phyloP scores from a whole-genome alignment of 2,888 invertebrate genomes.

The Eurois occulta region DNA sequence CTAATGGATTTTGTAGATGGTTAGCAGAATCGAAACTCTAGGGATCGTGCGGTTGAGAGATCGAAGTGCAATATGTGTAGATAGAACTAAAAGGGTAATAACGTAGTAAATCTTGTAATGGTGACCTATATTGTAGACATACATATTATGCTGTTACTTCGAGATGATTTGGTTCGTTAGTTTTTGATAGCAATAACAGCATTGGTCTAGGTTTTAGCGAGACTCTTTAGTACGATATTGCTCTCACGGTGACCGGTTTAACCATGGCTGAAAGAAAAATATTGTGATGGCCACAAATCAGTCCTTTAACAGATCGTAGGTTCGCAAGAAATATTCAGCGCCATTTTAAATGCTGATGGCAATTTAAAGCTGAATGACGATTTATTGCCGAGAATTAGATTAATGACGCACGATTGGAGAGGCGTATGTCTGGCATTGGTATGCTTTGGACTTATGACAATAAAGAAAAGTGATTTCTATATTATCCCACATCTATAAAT shows the following conservation, averaged over 20 bases:
- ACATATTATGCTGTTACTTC: background rate
- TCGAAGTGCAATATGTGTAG: background rate
- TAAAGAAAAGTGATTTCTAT: background rate
- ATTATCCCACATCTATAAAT: too few relatives aligned
- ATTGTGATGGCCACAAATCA: background rate
- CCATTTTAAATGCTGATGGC: background rate
- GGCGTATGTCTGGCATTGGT: background rate
- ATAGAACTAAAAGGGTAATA: background rate
- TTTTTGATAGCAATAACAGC: background rate
- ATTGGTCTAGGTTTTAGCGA: background rate
- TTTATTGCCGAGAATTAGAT: background rate
- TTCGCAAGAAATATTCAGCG: background rate
- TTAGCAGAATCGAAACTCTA: constrained; percentile 2
- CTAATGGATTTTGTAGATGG: constrained; percentile 21
- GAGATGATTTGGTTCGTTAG: background rate
- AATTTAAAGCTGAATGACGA: background rate
- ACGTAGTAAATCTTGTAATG: background rate
- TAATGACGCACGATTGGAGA: background rate
- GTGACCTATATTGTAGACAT: background rate
- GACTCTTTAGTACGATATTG: background rate
- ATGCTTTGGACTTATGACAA: background rate
- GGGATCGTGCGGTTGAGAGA: constrained; percentile 7
- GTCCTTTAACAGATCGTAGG: background rate
- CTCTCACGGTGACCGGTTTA: background rate
- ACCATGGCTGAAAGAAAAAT: background rate